Evolutionary conservation across 1,140 invertebrate species (phyloP).

Genomic region (Drosophila sp.): DNA sequence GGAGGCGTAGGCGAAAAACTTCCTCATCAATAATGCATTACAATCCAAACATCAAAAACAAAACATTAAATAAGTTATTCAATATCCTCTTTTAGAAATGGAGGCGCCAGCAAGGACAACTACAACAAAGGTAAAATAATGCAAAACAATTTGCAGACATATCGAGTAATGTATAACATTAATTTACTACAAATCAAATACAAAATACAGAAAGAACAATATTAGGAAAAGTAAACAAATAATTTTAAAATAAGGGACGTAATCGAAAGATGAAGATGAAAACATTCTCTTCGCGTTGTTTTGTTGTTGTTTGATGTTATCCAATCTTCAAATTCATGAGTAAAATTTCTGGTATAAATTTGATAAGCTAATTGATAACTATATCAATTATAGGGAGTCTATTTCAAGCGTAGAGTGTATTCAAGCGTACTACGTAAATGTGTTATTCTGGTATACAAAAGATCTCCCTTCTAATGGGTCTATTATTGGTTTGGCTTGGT

Average conservation of each 20-base stretch:
- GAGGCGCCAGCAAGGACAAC: conserved; percentile 93
- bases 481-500: conserved; percentile 34
- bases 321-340: background rate
- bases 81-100: conserved; percentile 94
- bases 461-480: background rate
- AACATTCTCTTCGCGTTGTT: background rate
- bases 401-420: conserved; percentile 6
- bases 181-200: conserved; percentile 68
- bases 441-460: conserved; percentile 12
- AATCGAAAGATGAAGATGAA: background rate
- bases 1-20: conserved; percentile 50
- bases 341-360: background rate
- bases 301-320: background rate
- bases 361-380: background rate
- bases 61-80: conserved; percentile 89
- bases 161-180: conserved; percentile 83
- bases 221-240: background rate
- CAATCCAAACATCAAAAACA: conserved; percentile 85
- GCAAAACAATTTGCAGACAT: conserved; percentile 72
- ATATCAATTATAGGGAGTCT: background rate
- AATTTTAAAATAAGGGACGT: background rate
- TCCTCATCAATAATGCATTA: conserved; percentile 87
- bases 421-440: conserved; percentile 6
- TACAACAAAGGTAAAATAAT: conserved; percentile 93
- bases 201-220: conserved; percentile 31